Base-by-base conservation (phyloP, 2,797 vertebrate genomes). In the Allobates femoralis region DNA sequence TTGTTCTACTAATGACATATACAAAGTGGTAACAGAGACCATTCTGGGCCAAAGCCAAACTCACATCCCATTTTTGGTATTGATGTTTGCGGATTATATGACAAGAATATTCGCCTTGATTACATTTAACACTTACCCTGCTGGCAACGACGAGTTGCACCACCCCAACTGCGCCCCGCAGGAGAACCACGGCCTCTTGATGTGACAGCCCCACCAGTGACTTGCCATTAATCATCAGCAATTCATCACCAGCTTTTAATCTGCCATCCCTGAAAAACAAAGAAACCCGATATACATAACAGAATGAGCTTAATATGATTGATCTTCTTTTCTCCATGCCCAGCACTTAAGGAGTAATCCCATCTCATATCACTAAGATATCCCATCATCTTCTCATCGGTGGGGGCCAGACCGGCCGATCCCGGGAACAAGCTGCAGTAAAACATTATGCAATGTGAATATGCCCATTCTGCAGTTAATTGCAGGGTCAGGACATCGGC, bases 191-290 rank as follows among this genome's bases (percentile, higher is more conserved):
- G 0, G 98, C 98, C 21, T 99, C 97, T 91, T 97, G 96, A 83
- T 99, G 98, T 56, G 97, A 98, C 1, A 99, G 97, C 34, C 97
- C 98, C 75, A 99, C 95, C 92, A 99, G 91, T 0, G 98, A 97
- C 91, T 96, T 96, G 84, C 97, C 96, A 26, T 99, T 99, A 89
- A 99, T 97, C 95, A 99, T 99, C 90, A 99, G 94, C 84, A 99
- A 92, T 92, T 99, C 97, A 0, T 99, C 97, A 0, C 97, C 98
- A 0, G 94, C 92, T 64, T 93, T 96, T 91, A 99, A 94, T 89
- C 98, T 96, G 28, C 98, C 97, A 0, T 99, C 98, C 94, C 98
- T 99, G 92, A 89, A 0, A 0, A 89, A 84, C 30, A 69, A 0
- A 0, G 0, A 2, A 80, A 0, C 46, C 0, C 0, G 37, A 64